A percentile compares a stretch with the other conserved stretches of the same genome.
Conservation (phyloP, 2,113 vertebrate species). For the Pungitius pungitius region DNA sequence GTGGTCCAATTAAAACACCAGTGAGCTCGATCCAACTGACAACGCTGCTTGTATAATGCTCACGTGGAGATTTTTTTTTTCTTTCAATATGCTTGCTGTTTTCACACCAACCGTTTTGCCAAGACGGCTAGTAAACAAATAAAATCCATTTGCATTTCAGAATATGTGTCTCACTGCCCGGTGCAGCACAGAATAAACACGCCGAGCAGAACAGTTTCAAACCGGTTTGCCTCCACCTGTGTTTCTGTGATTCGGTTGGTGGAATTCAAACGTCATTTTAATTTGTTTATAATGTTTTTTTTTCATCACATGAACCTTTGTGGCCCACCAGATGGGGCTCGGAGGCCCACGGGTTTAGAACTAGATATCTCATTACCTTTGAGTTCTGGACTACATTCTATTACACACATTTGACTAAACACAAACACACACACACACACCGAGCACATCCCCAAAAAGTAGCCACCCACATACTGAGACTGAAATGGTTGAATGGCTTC, state of each 20-base stretch:
- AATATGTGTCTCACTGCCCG: slow-evolving; percentile 10
- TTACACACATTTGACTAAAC: neutral
- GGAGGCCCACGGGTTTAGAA: neutral
- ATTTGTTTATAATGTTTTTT: neutral
- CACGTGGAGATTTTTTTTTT: slow-evolving; percentile 9
- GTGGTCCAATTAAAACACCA: slow-evolving; percentile 31
- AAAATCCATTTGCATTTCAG: slow-evolving; percentile 38
- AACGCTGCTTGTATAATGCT: slow-evolving; percentile 10
- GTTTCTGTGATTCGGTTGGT: neutral
- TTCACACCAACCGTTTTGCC: slow-evolving; percentile 55
- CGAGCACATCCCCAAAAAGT: neutral
- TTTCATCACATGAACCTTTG: neutral
- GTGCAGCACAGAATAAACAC: slow-evolving; percentile 23
- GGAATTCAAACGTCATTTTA: neutral
- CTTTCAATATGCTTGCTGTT: slow-evolving; percentile 33
- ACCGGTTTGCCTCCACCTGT: neutral
- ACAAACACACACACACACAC: neutral
- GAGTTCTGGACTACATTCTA: neutral
- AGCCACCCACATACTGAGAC: slow-evolving; percentile 7
- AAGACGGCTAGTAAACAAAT: slow-evolving; percentile 53
- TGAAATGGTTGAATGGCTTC: slow-evolving; percentile 10
- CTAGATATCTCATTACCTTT: neutral
- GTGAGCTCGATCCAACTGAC: slow-evolving; percentile 38
- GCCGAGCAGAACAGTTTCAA: slow-evolving; percentile 14
- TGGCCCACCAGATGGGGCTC: neutral